Evolutionary conservation across 2,113 vertebrate species (phyloP), one percentile per base, ranked within the genome.

Genomic region (Nicator chloris): DNA sequence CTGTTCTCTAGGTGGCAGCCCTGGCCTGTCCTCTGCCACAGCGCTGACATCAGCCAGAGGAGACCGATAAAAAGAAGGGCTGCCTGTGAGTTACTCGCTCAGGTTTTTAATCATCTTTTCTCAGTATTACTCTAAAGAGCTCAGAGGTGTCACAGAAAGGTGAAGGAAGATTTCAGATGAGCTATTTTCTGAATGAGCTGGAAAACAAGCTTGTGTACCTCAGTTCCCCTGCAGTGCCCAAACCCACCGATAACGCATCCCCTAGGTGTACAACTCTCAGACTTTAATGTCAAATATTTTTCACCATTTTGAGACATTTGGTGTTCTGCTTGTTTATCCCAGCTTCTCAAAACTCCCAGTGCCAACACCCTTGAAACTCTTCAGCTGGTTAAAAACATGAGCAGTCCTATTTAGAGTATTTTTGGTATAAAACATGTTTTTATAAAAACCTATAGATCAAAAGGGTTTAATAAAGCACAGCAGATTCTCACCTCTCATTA

Each of bases 1-100:
- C 13, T 7, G 56, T 3, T 93, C 96, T 87, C 69, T 95, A 96
- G 96, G 75, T 83, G 96, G 96, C 96, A 92, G 78, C 85, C 40
- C 86, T 7, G 20, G 86, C 31, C 73, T 13, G 1, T 19, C 16
- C 60, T 33, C 10, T 6, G 5, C 37, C 31, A 8, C 35, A 11
- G 30, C 2, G 3, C n/a, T 6, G 28, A 9, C 35, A 6, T 1
- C 18, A 53, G 51, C 53, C 45, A 2, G 9, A 24, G 54, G n/a
- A 35, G 28, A 33, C 0, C 3, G 2, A 8, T 3, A 10, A 6
- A 15, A 33, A 15, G 23, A 4, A 11, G 4, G 4, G 21, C 54
- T 61, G 27, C 47, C 37, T 5, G 22, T 1, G 10, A 15, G 3
- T 5, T 21, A 4, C 53, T 39, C 11, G 0, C 45, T 24, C 39